Evolutionary conservation across 2,113 vertebrate genomes (phyloP).

Genomic region (Poicephalus gulielmi): DNA sequence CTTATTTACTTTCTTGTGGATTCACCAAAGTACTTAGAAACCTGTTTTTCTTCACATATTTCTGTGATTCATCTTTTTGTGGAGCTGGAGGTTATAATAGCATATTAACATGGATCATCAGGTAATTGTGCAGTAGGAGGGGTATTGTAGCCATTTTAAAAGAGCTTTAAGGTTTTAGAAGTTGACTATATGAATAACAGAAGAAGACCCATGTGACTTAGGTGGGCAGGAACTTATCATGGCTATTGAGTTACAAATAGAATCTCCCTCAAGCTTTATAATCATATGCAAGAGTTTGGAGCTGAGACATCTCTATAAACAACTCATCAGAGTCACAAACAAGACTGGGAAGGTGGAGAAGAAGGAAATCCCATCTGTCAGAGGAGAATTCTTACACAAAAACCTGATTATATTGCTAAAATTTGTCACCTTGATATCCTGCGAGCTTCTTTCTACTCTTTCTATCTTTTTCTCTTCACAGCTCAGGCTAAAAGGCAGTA

Average conservation of each 20-base stretch:
- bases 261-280: not conserved
- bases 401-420: not conserved
- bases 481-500: not conserved
- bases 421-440: not conserved
- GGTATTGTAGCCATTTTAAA: not conserved
- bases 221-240: not conserved
- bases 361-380: not conserved
- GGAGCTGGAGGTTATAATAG: not conserved
- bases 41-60: not conserved
- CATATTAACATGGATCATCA: not conserved
- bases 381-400: not conserved
- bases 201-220: not conserved
- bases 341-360: not conserved
- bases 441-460: not conserved
- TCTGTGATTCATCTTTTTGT: not conserved
- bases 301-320: rapidly evolving
- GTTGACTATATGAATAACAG: not conserved
- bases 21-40: not conserved
- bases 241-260: not conserved
- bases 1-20: not conserved
- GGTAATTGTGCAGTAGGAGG: not conserved
- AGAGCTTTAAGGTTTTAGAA: not conserved
- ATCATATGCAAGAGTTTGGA: not conserved
- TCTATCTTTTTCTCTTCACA: not conserved
- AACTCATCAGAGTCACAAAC: not conserved